phyloP scores from a whole-genome alignment of 2,888 invertebrate genomes.

The Eutolmus rufibarbis region DNA sequence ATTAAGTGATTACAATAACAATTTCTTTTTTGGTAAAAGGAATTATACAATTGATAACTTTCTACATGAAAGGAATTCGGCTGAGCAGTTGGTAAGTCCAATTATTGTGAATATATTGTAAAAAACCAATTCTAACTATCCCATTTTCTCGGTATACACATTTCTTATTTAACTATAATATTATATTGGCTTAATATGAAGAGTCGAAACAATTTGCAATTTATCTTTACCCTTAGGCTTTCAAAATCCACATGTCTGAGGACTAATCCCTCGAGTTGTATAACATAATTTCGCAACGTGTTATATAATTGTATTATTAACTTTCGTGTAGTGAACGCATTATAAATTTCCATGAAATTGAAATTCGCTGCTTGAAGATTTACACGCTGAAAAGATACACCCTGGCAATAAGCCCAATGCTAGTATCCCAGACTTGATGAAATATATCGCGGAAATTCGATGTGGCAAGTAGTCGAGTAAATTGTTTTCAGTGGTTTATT shows the following conservation, averaged over 20 bases:
- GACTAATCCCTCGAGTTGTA: not conserved
- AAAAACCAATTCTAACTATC: not conserved
- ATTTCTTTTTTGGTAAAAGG: not conserved
- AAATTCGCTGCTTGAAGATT: not conserved
- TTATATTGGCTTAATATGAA: not conserved
- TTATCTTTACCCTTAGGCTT: not conserved
- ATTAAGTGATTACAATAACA: not conserved
- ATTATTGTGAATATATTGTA: not conserved
- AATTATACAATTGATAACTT: not conserved
- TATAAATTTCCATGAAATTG: not conserved
- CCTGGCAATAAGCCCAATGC: not conserved
- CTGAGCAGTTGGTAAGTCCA: not conserved
- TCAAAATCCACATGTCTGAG: not conserved
- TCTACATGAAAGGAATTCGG: not conserved
- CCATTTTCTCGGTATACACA: not conserved
- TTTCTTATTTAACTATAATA: not conserved
- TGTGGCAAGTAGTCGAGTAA: not conserved
- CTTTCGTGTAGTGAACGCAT: not conserved
- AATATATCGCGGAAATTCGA: not conserved
- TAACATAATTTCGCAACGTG: not conserved
- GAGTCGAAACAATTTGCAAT: not conserved
- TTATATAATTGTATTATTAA: not conserved
- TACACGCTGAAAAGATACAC: not conserved
- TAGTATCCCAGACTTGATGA: not conserved
- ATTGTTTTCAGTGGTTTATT: not conserved